phyloP scores from a whole-genome alignment of 2,797 vertebrate genomes.

The Enteromius mattozi region DNA sequence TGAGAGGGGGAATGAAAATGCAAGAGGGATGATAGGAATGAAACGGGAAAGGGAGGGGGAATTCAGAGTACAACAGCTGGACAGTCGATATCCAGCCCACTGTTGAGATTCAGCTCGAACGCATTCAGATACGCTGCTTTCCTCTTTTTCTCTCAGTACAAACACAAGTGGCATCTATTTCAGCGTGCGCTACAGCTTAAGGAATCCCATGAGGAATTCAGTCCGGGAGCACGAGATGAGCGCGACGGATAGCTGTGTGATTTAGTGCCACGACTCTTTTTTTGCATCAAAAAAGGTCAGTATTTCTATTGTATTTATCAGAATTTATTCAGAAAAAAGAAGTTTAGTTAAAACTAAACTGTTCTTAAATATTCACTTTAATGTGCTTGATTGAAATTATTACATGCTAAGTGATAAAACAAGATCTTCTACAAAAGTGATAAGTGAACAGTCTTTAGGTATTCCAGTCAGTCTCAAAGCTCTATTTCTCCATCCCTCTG shows the following conservation, averaged over 20 bases:
- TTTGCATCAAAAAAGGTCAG: constrained; percentile 57
- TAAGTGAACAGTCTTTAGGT: not conserved
- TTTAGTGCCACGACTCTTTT: constrained; percentile 43
- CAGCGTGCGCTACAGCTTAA: not conserved
- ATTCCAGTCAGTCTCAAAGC: not conserved
- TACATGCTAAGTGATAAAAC: not conserved
- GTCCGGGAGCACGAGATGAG: constrained; percentile 40
- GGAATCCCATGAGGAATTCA: constrained; percentile 38
- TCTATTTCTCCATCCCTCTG: constrained; percentile 2
- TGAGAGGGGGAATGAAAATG: constrained; percentile 29
- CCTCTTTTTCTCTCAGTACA: constrained; percentile 3
- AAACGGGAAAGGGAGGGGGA: constrained; percentile 39
- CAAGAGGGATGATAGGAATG: constrained; percentile 32
- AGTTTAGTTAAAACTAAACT: not conserved
- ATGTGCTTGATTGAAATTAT: not conserved
- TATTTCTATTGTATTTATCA: constrained; percentile 16
- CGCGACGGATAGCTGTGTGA: constrained; percentile 21
- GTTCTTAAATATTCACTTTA: not conserved
- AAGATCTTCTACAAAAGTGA: not conserved
- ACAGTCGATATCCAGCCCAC: constrained; percentile 54
- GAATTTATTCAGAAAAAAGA: not conserved
- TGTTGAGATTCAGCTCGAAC: constrained; percentile 50
- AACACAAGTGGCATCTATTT: constrained; percentile 20
- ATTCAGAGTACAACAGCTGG: constrained; percentile 58
- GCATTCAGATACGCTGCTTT: constrained; percentile 25